These are phyloP conservation scores for Serrognathus titanus DNA, from an alignment of 2,888 invertebrate species.

Conservation along the genomic window DNA sequence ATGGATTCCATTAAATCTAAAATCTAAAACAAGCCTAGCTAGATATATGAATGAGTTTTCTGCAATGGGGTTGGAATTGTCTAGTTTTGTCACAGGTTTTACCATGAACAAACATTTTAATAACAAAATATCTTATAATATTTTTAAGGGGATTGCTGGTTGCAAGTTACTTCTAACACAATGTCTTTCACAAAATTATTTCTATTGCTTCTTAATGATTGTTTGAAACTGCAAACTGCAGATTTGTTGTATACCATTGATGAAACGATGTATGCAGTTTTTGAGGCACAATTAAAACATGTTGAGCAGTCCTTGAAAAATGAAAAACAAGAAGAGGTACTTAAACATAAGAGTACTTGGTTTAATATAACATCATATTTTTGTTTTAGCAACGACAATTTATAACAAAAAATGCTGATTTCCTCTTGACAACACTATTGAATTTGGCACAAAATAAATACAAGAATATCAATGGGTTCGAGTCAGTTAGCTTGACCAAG, in stretches of 20 bases:
- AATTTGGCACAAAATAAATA: constrained; percentile 62
- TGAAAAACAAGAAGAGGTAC: constrained; percentile 56
- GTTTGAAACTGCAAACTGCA: constrained; percentile 69
- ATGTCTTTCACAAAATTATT: constrained; percentile 76
- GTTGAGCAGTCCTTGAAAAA: constrained; percentile 56
- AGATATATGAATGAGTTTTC: constrained; percentile 70
- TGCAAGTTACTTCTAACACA: constrained; percentile 76
- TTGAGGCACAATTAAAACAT: constrained; percentile 70
- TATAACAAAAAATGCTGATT: constrained; percentile 67
- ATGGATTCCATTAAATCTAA: constrained; percentile 81
- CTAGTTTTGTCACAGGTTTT: constrained; percentile 59
- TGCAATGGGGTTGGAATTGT: constrained; percentile 65
- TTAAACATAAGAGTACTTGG: constrained; percentile 14
- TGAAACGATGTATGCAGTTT: constrained; percentile 68
- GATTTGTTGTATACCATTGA: constrained; percentile 73
- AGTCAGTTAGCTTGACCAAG: constrained; percentile 53
- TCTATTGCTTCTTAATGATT: constrained; percentile 70
- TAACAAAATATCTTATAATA: neutral
- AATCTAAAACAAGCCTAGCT: constrained; percentile 65
- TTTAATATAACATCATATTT: constrained; percentile 14
- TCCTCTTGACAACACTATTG: constrained; percentile 64
- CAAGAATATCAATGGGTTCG: constrained; percentile 58
- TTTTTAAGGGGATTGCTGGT: constrained; percentile 60
- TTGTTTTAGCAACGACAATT: constrained; percentile 47
- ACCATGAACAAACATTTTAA: neutral